Percentiles rank a stretch among this genome's conserved stretches.
Evolutionary conservation across 2,113 vertebrate species (phyloP).

Genomic region (Zingel zingel): DNA sequence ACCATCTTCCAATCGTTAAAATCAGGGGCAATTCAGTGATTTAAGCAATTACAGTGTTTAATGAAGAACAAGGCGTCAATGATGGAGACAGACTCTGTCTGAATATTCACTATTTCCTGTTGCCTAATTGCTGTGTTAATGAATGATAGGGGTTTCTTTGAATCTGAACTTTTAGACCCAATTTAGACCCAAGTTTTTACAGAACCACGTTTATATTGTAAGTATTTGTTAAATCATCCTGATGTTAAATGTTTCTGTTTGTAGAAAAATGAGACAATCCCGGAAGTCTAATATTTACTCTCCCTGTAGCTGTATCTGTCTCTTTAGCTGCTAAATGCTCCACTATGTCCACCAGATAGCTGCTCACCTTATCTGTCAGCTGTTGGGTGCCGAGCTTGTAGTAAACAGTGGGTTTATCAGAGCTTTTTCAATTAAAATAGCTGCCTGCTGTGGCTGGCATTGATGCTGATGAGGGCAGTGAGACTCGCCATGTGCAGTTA

Average conservation of each 20-base stretch:
- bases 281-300: neutral
- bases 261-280: neutral
- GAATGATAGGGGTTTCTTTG: neutral
- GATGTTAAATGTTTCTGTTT: neutral
- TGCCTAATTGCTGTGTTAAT: neutral
- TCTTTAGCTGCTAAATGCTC: neutral
- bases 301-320: neutral
- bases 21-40: slow-evolving; percentile 19
- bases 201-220: neutral
- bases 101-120: neutral
- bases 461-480: neutral
- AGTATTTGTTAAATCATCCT: neutral
- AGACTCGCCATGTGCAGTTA: neutral
- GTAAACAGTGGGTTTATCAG: neutral
- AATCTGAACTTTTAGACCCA: neutral
- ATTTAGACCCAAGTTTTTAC: neutral
- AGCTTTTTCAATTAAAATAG: neutral
- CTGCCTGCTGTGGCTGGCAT: neutral
- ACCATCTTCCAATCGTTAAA: slow-evolving; percentile 31
- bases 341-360: neutral
- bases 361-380: too few relatives aligned
- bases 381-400: neutral
- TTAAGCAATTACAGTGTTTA: slow-evolving; percentile 34
- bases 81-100: neutral
- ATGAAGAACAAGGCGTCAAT: neutral